These are phyloP conservation scores for Papilio protenor DNA, from an alignment of 2,888 invertebrate genomes.

Conservation along the genomic window DNA sequence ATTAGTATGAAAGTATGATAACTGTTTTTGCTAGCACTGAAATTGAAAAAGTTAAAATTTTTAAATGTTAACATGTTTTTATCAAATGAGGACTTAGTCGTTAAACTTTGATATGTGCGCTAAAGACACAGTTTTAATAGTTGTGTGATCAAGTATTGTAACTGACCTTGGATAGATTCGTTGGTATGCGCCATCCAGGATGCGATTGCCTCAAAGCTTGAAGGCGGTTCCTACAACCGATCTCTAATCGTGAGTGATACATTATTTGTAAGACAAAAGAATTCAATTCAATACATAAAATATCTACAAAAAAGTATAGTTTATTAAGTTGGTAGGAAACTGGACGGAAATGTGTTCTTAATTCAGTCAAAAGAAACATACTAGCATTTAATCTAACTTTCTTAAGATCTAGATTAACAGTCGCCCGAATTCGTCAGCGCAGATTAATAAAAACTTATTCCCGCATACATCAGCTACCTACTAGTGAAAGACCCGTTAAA, in stretches of 20 bases:
- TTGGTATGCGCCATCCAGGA: constrained; percentile 16
- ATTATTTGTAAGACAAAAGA: not conserved
- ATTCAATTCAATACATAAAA: too few relatives aligned
- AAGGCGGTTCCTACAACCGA: not conserved
- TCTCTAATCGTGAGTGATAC: not conserved
- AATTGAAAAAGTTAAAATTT: too few relatives aligned
- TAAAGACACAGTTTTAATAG: not conserved
- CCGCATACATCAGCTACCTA: too few relatives aligned
- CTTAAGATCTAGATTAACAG: constrained; percentile 12
- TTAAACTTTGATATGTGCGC: not conserved
- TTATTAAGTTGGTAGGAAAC: too few relatives aligned
- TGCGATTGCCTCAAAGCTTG: not conserved
- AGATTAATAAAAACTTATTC: too few relatives aligned
- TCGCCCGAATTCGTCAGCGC: too few relatives aligned
- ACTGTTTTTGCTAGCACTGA: too few relatives aligned
- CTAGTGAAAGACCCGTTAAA: too few relatives aligned
- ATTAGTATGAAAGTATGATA: too few relatives aligned
- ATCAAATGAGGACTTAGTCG: not conserved
- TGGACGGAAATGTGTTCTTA: not conserved
- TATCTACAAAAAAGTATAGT: too few relatives aligned
- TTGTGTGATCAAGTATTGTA: constrained; percentile 5
- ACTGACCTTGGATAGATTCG: not conserved
- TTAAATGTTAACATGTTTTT: too few relatives aligned
- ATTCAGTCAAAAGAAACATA: constrained; percentile 23
- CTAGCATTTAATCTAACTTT: constrained; percentile 1